Base-by-base conservation (phyloP, 2,888 invertebrate genomes). In the Acleris literana region DNA sequence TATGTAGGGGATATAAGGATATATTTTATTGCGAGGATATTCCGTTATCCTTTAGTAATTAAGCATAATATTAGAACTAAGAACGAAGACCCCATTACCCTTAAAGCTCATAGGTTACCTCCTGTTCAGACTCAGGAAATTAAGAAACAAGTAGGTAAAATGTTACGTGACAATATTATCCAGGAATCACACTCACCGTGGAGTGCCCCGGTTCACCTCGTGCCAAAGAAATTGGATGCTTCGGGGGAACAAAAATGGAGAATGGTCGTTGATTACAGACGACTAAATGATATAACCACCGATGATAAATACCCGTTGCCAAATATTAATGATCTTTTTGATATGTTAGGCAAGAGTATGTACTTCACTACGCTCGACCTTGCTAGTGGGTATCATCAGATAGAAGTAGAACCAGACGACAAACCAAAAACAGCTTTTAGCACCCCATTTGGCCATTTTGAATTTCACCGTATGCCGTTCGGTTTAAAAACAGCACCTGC, bases 181-280 rank as follows among this genome's bases (percentile, higher is more conserved):
- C 64, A 71, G 58, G 76, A 76, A 13, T 74, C 73, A 0, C 63
- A 71, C 17, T 79, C 78, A 5, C 85, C 82, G 0, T 85, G 80
- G 78, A 79, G 74, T 51, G 74, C 75, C 11, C 83, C 81, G 1
- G 74, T 83, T 2, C 82, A 81, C 71, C 68, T 84, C 33, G 83
- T 85, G 0, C 80, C 81, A 0, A 82, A 85, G 60, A 83, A 84
- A 70, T 13, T 70, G 5, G 83, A 83, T 44, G 69, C 76, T 0
- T 70, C 72, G 0, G 80, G 80, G 1, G 71, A 79, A 71, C 43
- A 59, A 22, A 84, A 82, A 71, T 84, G 20, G 51, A 78, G 68
- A 68, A 84, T 73, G 63, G 72, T 68, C 2, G 80, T 63, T 58
- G 79, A 74, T 13, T 75, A 70, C 7, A 51, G 51, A 20, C 59